Evolutionary conservation across 2,113 vertebrate genomes (phyloP), one percentile per base, ranked within the genome.

Genomic region (Xiphophorus maculatus): DNA sequence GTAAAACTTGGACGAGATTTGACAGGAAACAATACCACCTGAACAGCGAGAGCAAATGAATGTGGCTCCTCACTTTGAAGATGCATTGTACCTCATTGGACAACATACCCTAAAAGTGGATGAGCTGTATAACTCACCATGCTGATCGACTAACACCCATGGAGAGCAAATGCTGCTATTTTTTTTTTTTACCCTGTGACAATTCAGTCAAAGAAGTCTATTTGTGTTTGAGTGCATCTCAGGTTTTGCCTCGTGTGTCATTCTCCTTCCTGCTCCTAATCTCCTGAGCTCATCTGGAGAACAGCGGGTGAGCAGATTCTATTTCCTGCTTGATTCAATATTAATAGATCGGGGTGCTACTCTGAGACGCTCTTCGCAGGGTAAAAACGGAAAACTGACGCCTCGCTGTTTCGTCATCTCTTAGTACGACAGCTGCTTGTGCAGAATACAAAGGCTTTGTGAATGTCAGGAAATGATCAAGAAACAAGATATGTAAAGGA

Each of bases 241-340:
- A 1, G 28, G 29, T 15, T 35, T 64, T 61, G 68, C 29, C 30
- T 76, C 35, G 32, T 69, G 58, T 51, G 67, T 64, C 33, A 42
- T 42, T 83, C 51, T 80, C 61, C 37, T 40, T 62, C 62, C 58
- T 84, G 66, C 63, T 71, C 68, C 73, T 80, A 83, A 87, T 90
- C 81, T 86, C 70, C 79, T 65, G 72, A 81, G 63, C 74, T 86
- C 71, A 73, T 66, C 84, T 82, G 85, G 86, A 84, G 73, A 84
- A 80, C 78, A 79, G 79, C 81, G 76, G 51, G 73, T 33, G 77
- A 73, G 81, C 80, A 71, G 87, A 74, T 90, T 87, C 71, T 82
- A 73, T 93, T 92, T 92, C 91, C 81, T 76, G 66, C 80, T 81
- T 89, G 84, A 93, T 92, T 91, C 77, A 82, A 91, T 93, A 90